These are phyloP conservation scores for Pipistrellus pipistrellus DNA, from an alignment of 2,797 vertebrate genomes.

Conservation along the genomic window DNA sequence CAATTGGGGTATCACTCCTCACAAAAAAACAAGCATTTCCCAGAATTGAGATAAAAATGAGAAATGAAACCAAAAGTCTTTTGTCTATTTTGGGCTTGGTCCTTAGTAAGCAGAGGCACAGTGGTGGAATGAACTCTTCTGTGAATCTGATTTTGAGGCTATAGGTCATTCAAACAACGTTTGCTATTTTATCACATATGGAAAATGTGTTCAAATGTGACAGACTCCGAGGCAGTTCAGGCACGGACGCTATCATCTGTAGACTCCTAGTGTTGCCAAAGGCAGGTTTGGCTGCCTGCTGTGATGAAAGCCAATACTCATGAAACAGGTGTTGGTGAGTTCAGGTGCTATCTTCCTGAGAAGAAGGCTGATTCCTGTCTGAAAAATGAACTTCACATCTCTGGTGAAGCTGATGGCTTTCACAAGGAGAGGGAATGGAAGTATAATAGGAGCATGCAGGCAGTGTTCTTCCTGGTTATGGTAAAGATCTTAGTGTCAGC, in stretches of 20 bases:
- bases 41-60: background rate
- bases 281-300: no score
- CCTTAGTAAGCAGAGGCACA: background rate
- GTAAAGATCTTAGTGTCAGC: background rate
- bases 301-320: no score
- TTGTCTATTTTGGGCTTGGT: accelerated
- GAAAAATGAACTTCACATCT: no score
- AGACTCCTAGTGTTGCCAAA: background rate
- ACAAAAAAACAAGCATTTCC: background rate
- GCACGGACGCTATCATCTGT: no score
- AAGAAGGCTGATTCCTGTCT: no score
- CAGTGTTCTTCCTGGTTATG: background rate
- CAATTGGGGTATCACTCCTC: background rate
- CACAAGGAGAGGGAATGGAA: background rate
- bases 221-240: background rate
- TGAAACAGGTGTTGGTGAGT: no score
- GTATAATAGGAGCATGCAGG: background rate
- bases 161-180: accelerated
- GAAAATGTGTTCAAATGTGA: background rate
- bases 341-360: no score
- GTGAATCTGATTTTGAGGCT: background rate
- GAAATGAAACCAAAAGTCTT: background rate
- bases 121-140: no score
- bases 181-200: background rate
- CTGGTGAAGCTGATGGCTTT: no score